These are phyloP conservation scores for Anarhynchus alexandrinus DNA, from an alignment of 2,113 vertebrate species.

Conservation along the genomic window DNA sequence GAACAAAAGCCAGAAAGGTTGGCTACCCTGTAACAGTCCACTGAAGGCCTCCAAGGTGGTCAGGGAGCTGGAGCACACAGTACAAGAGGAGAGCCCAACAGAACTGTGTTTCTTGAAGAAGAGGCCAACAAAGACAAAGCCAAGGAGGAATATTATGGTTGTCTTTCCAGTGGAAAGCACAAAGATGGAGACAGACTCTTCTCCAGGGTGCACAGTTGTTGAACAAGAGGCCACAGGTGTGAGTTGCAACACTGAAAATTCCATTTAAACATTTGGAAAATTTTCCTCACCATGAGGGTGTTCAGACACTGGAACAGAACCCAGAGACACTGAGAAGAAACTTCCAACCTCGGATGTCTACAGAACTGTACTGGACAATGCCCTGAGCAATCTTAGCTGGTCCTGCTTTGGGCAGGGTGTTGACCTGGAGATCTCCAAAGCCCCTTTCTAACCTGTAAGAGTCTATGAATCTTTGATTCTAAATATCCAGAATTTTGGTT, in stretches of 20 bases:
- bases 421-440: not conserved
- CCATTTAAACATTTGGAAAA: not conserved
- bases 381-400: not conserved
- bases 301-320: not conserved
- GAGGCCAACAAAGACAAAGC: not conserved
- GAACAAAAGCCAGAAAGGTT: not conserved
- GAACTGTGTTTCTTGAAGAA: not conserved
- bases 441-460: not conserved
- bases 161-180: not conserved
- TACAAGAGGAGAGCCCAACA: not conserved
- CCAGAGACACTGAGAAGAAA: not conserved
- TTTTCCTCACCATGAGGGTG: not conserved
- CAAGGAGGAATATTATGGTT: not conserved
- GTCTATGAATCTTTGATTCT: not conserved
- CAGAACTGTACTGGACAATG: not conserved
- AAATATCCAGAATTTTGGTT: not conserved
- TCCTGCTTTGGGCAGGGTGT: not conserved
- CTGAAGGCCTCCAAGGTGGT: not conserved
- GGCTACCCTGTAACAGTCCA: not conserved
- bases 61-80: not conserved
- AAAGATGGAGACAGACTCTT: not conserved
- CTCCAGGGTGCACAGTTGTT: not conserved
- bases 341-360: not conserved
- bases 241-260: not conserved
- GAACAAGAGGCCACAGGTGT: not conserved